These are phyloP conservation scores for Rhombomys opimus DNA, from an alignment of 2,113 vertebrate species.

Conservation along the genomic window DNA sequence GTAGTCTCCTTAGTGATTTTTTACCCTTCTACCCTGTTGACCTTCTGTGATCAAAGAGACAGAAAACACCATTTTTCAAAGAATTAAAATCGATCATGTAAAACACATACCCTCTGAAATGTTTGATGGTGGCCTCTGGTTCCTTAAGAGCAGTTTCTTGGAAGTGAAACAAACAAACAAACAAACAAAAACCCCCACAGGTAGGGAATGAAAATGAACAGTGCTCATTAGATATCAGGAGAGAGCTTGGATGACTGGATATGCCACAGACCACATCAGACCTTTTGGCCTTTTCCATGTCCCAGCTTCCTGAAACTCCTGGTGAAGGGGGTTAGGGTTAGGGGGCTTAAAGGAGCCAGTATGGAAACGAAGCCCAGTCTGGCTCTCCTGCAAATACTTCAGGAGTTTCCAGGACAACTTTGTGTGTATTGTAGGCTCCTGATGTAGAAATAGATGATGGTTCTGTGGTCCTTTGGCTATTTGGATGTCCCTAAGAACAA, in stretches of 20 bases:
- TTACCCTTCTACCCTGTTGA: neutral
- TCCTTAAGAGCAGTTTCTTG: conserved; percentile 63
- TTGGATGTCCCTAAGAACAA: conserved; percentile 5
- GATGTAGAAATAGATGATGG: neutral
- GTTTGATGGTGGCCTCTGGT: conserved; percentile 10
- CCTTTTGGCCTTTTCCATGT: neutral
- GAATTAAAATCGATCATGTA: conserved; percentile 72
- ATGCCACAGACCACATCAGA: neutral
- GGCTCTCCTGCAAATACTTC: neutral
- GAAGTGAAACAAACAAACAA: conserved; percentile 38
- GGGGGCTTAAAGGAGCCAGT: neutral
- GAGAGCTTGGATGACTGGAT: neutral
- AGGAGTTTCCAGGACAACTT: neutral
- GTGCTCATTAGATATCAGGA: neutral
- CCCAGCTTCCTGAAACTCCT: conserved; percentile 24
- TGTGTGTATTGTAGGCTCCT: neutral
- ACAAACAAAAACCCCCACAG: neutral
- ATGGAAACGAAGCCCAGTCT: neutral
- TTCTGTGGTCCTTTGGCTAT: neutral
- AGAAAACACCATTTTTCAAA: conserved; percentile 67
- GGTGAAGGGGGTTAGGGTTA: neutral
- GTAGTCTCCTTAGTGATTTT: neutral
- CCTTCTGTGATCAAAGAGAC: conserved; percentile 45
- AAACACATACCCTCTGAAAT: conserved; percentile 38
- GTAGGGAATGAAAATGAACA: neutral